Percentiles rank a stretch among this genome's conserved stretches.
phyloP scores from a whole-genome alignment of 2,797 vertebrate species.

The Mionectes olivaceus region DNA sequence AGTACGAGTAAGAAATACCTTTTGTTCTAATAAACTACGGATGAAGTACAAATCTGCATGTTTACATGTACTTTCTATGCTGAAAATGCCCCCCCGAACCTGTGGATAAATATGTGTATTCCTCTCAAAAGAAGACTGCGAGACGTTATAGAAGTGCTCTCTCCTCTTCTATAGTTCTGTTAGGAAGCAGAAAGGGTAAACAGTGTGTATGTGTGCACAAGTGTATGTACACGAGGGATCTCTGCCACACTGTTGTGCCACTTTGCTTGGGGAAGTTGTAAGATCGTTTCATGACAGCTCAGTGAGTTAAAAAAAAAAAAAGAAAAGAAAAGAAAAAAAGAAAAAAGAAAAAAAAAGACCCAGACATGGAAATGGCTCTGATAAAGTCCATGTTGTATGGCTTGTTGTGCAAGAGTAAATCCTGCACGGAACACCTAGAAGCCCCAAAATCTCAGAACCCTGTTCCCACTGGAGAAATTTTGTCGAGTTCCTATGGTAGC shows the following conservation, averaged over 20 bases:
- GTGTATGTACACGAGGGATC: not conserved
- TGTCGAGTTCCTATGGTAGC: not conserved
- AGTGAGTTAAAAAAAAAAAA: not conserved
- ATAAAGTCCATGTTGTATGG: not conserved
- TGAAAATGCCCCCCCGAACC: not conserved
- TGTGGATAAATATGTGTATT: not conserved
- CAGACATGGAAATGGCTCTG: not conserved
- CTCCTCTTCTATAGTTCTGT: not conserved
- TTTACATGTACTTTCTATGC: not conserved
- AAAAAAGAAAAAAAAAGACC: not conserved
- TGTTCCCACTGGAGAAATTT: not conserved
- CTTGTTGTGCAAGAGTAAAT: not conserved
- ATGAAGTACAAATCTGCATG: not conserved
- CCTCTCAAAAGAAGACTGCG: not conserved
- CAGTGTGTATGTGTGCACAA: fast-evolving
- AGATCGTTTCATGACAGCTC: not conserved
- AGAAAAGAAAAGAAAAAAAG: not conserved
- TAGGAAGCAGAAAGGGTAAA: not conserved
- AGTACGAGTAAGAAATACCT: not conserved
- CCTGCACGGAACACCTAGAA: not conserved
- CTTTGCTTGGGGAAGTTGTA: not conserved
- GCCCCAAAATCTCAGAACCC: fast-evolving
- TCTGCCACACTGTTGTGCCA: not conserved
- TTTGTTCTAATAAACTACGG: not conserved
- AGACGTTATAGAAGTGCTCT: not conserved